phyloP scores from a whole-genome alignment of 2,888 invertebrate genomes.

The Drosophila seclusa region DNA sequence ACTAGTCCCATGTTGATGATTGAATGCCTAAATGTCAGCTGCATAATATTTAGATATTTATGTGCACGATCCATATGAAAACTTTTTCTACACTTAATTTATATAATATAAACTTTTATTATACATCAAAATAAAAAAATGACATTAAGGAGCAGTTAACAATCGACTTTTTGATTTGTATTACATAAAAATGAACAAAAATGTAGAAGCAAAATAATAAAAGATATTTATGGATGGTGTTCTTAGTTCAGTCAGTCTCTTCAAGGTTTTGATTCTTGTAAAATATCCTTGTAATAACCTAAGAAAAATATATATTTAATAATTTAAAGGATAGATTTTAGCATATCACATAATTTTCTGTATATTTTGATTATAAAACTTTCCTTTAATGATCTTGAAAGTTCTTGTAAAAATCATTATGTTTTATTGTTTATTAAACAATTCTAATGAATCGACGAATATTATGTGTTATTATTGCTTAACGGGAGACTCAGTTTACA shows the following conservation, averaged over 20 bases:
- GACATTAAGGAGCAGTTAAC: background rate
- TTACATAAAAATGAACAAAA: rapidly evolving
- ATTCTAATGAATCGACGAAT: background rate
- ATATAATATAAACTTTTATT: background rate
- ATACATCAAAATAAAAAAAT: background rate
- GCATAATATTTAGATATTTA: background rate
- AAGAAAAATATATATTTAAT: rapidly evolving
- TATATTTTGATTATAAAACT: background rate
- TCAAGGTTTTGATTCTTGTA: background rate
- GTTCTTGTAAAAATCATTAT: background rate
- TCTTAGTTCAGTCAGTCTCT: background rate
- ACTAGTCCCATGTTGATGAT: background rate
- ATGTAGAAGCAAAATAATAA: background rate
- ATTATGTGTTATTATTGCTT: background rate
- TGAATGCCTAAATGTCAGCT: background rate
- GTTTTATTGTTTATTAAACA: background rate
- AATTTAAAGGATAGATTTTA: rapidly evolving
- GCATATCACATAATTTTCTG: background rate
- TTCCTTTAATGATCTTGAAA: background rate
- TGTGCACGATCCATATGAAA: background rate
- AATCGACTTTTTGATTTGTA: background rate
- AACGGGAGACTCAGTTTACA: conserved; percentile 15
- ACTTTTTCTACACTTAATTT: background rate
- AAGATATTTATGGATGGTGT: rapidly evolving
- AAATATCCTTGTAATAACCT: background rate